Evolutionary conservation across 2,888 invertebrate species (phyloP).

Genomic region (Acanthosoma haemorrhoidale): DNA sequence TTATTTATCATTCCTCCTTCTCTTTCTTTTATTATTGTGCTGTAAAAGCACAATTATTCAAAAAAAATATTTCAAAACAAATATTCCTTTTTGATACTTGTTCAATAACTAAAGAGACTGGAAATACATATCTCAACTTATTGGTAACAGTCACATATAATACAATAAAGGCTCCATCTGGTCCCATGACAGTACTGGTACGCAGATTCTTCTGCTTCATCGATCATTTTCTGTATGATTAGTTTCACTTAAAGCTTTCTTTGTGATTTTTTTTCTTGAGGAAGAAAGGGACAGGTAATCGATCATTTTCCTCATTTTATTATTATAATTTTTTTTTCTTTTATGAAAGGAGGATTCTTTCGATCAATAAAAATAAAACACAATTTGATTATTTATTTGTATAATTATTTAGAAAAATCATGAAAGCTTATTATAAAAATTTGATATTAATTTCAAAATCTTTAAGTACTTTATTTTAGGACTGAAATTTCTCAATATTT

Average conservation of each 20-base stretch:
- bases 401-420: too few species aligned
- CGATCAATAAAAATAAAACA: background rate
- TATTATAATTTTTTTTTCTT: background rate
- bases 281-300: background rate
- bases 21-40: slow-evolving; percentile 13
- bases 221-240: background rate
- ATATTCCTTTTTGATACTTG: background rate
- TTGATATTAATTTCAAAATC: too few species aligned
- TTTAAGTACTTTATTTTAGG: too few species aligned
- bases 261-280: background rate
- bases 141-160: slow-evolving; percentile 25
- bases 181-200: background rate
- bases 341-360: background rate
- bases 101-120: background rate
- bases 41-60: background rate
- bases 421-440: too few species aligned
- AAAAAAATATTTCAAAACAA: background rate
- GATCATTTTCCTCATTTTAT: background rate
- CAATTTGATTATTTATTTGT: background rate
- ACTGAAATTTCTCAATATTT: too few species aligned
- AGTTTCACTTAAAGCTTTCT: background rate
- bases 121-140: background rate
- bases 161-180: background rate
- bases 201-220: background rate
- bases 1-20: background rate